A percentile compares a stretch with the other conserved stretches of the same genome.
Conservation (phyloP, 2,797 vertebrate genomes). For the Acestrorhynchus altus region DNA sequence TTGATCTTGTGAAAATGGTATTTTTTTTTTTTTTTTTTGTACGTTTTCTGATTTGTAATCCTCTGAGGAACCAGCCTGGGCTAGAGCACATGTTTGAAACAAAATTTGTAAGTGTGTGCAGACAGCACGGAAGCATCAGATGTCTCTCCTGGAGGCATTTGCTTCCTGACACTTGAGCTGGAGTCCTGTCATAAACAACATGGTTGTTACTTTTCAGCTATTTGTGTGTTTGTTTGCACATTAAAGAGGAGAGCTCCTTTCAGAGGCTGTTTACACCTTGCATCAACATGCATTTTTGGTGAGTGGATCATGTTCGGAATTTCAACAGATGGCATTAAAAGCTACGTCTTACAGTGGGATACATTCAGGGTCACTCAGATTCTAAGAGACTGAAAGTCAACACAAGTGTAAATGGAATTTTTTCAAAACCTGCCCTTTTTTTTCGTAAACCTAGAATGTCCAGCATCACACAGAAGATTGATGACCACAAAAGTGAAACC, state of each 20-base stretch:
- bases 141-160: not conserved
- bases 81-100: slow-evolving; percentile 1
- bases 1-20: slow-evolving; percentile 8
- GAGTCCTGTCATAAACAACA: not conserved
- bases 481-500: too few relatives aligned
- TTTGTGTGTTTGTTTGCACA: not conserved
- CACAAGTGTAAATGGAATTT: too few relatives aligned
- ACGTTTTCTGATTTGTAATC: not conserved
- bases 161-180: not conserved
- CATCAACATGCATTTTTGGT: too few relatives aligned
- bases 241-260: not conserved
- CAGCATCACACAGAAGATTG: too few relatives aligned
- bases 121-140: not conserved
- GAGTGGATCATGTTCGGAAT: too few relatives aligned
- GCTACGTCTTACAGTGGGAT: too few relatives aligned
- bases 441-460: too few relatives aligned
- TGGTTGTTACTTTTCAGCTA: not conserved
- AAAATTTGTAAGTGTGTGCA: not conserved
- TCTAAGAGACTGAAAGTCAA: too few relatives aligned
- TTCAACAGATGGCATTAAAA: too few relatives aligned
- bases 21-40: not conserved
- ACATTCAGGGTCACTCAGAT: too few relatives aligned
- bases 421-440: too few relatives aligned
- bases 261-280: too few relatives aligned
- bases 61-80: not conserved